Conservation (phyloP, 2,113 vertebrate species). For the Euleptes europaea region DNA sequence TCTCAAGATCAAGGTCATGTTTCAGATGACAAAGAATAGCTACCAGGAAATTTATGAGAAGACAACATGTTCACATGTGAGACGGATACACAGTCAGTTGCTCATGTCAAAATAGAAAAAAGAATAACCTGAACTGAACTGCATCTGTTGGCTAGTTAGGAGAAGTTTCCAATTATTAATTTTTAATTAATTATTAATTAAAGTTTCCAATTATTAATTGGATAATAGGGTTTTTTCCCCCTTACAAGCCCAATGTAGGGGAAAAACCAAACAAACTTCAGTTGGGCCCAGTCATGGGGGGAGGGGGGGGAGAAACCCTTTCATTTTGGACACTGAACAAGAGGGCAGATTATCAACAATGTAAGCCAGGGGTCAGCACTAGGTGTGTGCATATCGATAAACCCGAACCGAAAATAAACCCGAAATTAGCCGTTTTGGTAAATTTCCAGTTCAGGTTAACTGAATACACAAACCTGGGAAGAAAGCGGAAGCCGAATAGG, state of each 20-base stretch:
- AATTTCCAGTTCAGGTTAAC: too few species aligned
- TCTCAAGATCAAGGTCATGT: neutral
- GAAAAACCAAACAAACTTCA: neutral
- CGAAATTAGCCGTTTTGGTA: too few species aligned
- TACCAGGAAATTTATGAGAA: neutral
- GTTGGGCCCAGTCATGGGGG: neutral
- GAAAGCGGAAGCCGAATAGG: too few species aligned
- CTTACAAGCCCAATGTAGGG: neutral
- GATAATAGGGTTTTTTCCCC: too few species aligned
- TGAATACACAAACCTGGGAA: too few species aligned
- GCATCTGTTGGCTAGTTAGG: neutral
- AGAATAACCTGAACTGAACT: neutral
- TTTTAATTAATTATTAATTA: too few species aligned
- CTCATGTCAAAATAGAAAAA: neutral
- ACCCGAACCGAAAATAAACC: too few species aligned
- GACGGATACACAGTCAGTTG: neutral
- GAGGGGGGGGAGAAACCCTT: neutral
- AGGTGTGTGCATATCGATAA: too few species aligned
- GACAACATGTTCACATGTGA: neutral
- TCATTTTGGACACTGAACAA: neutral
- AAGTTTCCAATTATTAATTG: too few species aligned
- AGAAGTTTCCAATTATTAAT: neutral
- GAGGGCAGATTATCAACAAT: too few species aligned
- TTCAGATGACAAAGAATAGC: neutral
- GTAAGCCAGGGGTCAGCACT: too few species aligned